Base-by-base conservation (phyloP, 2,888 invertebrate genomes). In the Elaeidobius kamerunicus region DNA sequence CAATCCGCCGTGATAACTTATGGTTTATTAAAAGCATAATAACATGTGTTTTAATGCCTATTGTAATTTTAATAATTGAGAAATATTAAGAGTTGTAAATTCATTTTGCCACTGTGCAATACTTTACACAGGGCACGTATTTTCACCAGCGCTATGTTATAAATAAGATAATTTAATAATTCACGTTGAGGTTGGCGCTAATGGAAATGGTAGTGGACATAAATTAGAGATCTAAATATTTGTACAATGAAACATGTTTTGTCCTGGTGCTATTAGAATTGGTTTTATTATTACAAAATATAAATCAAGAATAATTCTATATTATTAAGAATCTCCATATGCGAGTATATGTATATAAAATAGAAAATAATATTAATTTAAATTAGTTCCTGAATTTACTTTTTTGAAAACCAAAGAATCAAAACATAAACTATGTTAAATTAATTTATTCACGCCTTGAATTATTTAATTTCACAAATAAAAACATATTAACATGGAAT, bases 51-150 rank as follows among this genome's bases (percentile, higher is more conserved):
- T 65, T 66, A 65, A 67, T 66, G 67, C 63, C 58, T 61, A 63
- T 61, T 62, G 66, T 65, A 67, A 66, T 66, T 57, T 66, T 63
- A 67, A 66, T 67, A 68, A 67, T 66, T 65, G 66, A 66, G 67
- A 68, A 68, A 64, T 68, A 68, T 68, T 65, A 66, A 65, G 63
- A 61, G 53, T 57, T 63, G 60, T 66, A 67, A 66, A 67, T 67
- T 65, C 59, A 65, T 64, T 66, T 63, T 36, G 48, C 57, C 41
- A 47, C 16, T 27, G 51, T 50, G 39, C 43, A 14, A 56, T 51
- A 52, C 49, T 56, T 52, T 32, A 56, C 38, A 44, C 49, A 30
- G 19, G 35, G 30, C 52, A 47, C 56, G 56, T 52, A 56, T 52
- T 56, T 56, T 52, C 56, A 52, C 23, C 49, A 42, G 41, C 52